Evolutionary conservation across 2,797 vertebrate species (phyloP), one percentile per base, ranked within the genome.

Genomic region (Eidolon dupreanum): DNA sequence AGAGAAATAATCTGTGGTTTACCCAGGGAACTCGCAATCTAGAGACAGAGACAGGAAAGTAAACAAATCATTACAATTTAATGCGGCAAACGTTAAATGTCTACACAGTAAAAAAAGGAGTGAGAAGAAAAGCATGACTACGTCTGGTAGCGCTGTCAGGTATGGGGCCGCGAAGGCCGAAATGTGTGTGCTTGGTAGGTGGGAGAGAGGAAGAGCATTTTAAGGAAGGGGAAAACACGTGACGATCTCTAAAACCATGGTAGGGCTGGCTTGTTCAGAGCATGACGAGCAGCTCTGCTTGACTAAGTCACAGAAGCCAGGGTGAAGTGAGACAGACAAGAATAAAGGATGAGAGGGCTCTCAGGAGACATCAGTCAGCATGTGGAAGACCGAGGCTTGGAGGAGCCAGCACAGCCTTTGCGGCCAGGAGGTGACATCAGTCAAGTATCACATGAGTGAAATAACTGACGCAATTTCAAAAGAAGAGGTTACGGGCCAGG

Each of bases 31-130:
- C 15, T 71, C 38, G 33, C 17, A 92, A 81, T 83, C 33, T 36
- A 70, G 63, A 55, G 22, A 88, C 71, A 38, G 36, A 87, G 55
- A 38, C 4, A n/a, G 8, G 31, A 33, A 75, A 46, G 38, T 75
- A 88, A 96, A 83, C 15, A 79, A 74, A 65, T 41, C 6, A 70
- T 92, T 71, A 59, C 13, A 74, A 49, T 90, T 68, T 73, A 90
- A 92, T 53, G 7, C 28, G 15, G 22, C 33, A 49, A 83, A 59
- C 26, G 31, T 66, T 63, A 46, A 12, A 88, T 53, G 66, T 51
- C 55, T 66, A 70, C 26, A 75, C 15, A 61, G 28, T 31, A 31
- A 81, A n/a, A n/a, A 81, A 77, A 77, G 43, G 19, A 63, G 26
- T 15, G 57, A 53, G 51, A 71, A 51, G 10, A 68, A 86, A 61